A percentile compares a stretch with the other conserved stretches of the same genome.
Conservation (phyloP, 2,888 invertebrate genomes). For the Eubasilissa splendida region DNA sequence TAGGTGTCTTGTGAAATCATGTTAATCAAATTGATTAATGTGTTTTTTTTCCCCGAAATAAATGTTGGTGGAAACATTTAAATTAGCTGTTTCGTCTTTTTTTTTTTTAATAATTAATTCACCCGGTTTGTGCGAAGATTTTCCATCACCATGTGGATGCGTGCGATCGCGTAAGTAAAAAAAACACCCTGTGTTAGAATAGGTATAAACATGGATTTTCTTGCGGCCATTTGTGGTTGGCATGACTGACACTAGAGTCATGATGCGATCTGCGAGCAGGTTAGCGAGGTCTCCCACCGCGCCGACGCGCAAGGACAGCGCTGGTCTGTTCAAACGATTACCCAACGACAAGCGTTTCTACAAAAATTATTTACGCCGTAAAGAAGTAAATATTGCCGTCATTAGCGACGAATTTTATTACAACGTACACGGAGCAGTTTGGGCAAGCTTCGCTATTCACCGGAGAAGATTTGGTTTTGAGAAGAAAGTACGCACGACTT, state of each 20-base stretch:
- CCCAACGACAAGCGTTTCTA: constrained; percentile 27
- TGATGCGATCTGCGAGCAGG: background rate
- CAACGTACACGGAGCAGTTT: constrained; percentile 2
- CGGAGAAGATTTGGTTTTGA: constrained; percentile 11
- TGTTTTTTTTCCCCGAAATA: too few species aligned
- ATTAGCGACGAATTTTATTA: constrained; percentile 17
- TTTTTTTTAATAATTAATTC: too few species aligned
- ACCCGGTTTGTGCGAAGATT: too few species aligned
- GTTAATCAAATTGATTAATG: too few species aligned
- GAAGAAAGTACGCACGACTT: constrained; percentile 35
- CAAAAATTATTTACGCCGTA: constrained; percentile 31
- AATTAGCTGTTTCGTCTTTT: too few species aligned
- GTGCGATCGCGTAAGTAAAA: too few species aligned
- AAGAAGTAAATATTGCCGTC: constrained; percentile 34
- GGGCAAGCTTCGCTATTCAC: constrained; percentile 12
- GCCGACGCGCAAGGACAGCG: constrained; percentile 17
- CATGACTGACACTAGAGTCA: background rate
- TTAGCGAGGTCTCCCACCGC: constrained; percentile 14
- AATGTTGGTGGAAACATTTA: too few species aligned
- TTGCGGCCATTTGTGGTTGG: background rate
- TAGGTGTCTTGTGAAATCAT: too few species aligned
- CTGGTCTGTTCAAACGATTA: constrained; percentile 23
- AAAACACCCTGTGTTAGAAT: background rate
- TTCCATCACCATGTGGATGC: too few species aligned
- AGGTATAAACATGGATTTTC: background rate